Evolutionary conservation across 2,797 vertebrate genomes (phyloP), one percentile per base, ranked within the genome.

Genomic region (Arnoldichthys spilopterus): DNA sequence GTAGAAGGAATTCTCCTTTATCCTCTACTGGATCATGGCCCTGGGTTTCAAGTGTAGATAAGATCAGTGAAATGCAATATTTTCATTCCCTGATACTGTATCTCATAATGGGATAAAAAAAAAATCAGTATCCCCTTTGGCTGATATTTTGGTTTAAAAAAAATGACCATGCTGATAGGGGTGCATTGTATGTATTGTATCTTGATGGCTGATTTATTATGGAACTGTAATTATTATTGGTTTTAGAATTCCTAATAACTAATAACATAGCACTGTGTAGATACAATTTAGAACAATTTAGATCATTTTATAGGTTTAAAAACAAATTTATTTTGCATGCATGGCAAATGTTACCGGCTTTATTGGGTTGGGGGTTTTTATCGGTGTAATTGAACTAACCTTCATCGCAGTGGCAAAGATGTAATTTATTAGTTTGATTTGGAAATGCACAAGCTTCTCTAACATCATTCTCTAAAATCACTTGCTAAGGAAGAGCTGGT

Each of bases 1-100:
- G 84, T 85, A 72, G 85, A 84, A 85, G 66, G 74, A 87, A 62
- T 86, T 86, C 83, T 87, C 78, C 78, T 85, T 83, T 86, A 88
- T 90, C 87, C 82, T 86, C 71, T 80, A 47, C 85, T 85, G 85
- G 74, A 81, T 80, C 73, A 30, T 11, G 56, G 87, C 88, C 89
- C 86, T 76, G 85, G 87, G 83, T 91, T 89, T 91, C 88, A 90
- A 74, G 80, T 78, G 76, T 58, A 89, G 83, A 90, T 89, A 87
- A 78, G 69, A 86, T 78, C 76, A 76, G 78, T 90, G 79, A 86
- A 80, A 78, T 59, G 88, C 80, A 82, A 82, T 80, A 83, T 73
- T 78, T 54, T 59, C 30, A 80, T 71, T 78, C 34, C 61, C 20
- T 34, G 69, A 61, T 81, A 72, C 69, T 70, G n/a, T n/a, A n/a